A percentile compares a stretch with the other conserved stretches of the same genome.
Conservation (phyloP, 2,797 vertebrate species). For the Antennarius maculatus region DNA sequence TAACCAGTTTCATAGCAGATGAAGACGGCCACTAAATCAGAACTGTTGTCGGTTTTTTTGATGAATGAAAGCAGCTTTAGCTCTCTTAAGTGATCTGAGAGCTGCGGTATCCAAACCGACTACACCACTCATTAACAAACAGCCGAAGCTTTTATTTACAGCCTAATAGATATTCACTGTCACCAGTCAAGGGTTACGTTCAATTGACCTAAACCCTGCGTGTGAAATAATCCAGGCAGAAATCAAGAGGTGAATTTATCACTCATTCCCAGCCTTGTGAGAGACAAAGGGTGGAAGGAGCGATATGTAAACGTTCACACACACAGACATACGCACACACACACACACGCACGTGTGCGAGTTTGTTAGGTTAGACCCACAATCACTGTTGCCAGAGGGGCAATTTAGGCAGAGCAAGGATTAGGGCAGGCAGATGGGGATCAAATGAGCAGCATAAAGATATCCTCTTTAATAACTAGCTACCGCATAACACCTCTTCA, state of each 20-base stretch:
- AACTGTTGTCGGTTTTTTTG: slow-evolving; percentile 26
- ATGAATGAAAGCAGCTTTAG: slow-evolving; percentile 28
- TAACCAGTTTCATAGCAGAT: too few relatives aligned
- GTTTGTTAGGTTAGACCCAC: slow-evolving; percentile 48
- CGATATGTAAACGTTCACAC: slow-evolving; percentile 25
- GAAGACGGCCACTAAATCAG: slow-evolving; percentile 11
- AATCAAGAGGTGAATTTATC: too few relatives aligned
- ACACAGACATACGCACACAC: too few relatives aligned
- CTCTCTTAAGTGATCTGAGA: slow-evolving; percentile 22
- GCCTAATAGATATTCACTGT: slow-evolving; percentile 87
- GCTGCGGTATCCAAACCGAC: slow-evolving; percentile 43
- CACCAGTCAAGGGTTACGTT: slow-evolving; percentile 44
- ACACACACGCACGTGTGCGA: slow-evolving; percentile 1
- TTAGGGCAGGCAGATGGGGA: slow-evolving; percentile 73
- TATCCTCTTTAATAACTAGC: slow-evolving; percentile 69
- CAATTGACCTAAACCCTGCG: slow-evolving; percentile 82
- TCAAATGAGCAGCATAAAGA: slow-evolving; percentile 71
- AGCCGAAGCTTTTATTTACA: slow-evolving; percentile 82
- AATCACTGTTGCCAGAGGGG: slow-evolving; percentile 75
- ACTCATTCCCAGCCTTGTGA: slow-evolving; percentile 34
- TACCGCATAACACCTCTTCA: slow-evolving; percentile 58
- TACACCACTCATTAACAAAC: slow-evolving; percentile 64
- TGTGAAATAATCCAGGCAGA: slow-evolving; percentile 81
- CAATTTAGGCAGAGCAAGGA: slow-evolving; percentile 76
- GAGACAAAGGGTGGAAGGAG: slow-evolving; percentile 41